Percentiles rank a stretch among this genome's conserved stretches.
Conservation (phyloP, 2,888 invertebrate genomes). For the Altica lythri region DNA sequence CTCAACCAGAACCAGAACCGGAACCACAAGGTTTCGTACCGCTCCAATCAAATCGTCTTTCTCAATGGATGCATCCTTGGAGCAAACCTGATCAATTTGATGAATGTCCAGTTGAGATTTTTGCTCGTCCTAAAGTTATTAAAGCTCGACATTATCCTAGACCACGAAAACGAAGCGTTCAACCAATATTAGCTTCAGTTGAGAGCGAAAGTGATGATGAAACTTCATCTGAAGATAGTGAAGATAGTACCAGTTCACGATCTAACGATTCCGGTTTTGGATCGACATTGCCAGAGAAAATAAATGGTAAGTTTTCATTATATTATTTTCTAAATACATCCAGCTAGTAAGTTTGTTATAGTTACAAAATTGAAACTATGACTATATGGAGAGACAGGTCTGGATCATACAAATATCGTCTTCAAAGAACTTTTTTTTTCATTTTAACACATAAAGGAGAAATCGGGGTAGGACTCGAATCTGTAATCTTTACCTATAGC, state of each 20-base stretch:
- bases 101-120: constrained; percentile 54
- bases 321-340: constrained; percentile 31
- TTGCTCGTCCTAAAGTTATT: constrained; percentile 55
- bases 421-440: no score
- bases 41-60: constrained; percentile 54
- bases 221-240: constrained; percentile 52
- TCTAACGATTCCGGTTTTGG: constrained; percentile 87
- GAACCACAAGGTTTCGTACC: no score
- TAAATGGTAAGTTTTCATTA: constrained; percentile 63
- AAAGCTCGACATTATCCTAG: constrained; percentile 53
- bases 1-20: constrained; percentile 49
- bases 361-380: not conserved
- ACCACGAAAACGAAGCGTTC: constrained; percentile 40
- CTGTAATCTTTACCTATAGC: no score
- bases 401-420: no score
- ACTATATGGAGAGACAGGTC: no score
- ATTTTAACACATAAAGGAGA: no score
- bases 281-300: constrained; percentile 65
- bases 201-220: constrained; percentile 45
- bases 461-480: no score
- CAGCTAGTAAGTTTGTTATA: not conserved
- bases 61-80: constrained; percentile 54
- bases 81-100: constrained; percentile 55
- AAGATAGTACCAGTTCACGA: constrained; percentile 70
- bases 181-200: constrained; percentile 31